These are phyloP conservation scores for Hesperophylax magnus DNA, from an alignment of 1,140 invertebrate species.

Conservation along the genomic window DNA sequence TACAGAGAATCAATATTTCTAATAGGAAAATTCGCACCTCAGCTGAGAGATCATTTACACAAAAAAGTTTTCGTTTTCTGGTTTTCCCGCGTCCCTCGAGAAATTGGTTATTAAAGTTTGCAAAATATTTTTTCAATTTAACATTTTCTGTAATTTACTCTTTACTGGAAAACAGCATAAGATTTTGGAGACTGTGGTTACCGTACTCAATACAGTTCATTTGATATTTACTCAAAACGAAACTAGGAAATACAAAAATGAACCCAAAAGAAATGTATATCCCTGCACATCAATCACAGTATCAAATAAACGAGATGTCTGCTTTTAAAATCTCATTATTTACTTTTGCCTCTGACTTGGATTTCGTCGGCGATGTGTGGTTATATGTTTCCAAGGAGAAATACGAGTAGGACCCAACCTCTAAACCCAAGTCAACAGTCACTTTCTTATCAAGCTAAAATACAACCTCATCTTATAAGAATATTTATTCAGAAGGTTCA, in stretches of 20 bases:
- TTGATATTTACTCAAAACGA: conserved; percentile 24
- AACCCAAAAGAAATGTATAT: conserved; percentile 24
- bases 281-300: conserved; percentile 31
- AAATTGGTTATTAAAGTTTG: too few relatives aligned
- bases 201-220: not conserved
- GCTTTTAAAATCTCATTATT: conserved; percentile 37
- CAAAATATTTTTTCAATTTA: not conserved
- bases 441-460: too few relatives aligned
- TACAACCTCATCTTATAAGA: too few relatives aligned
- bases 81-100: too few relatives aligned
- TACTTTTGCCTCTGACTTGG: not conserved
- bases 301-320: conserved; percentile 33
- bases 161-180: not conserved
- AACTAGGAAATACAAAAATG: conserved; percentile 20
- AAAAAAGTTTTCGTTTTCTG: too few relatives aligned
- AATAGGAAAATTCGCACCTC: too few relatives aligned
- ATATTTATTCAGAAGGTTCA: too few relatives aligned
- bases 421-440: too few relatives aligned
- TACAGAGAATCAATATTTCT: too few relatives aligned
- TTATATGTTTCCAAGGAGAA: too few relatives aligned
- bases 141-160: not conserved
- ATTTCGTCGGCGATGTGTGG: too few relatives aligned
- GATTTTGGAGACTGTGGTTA: not conserved
- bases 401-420: not conserved
- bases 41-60: too few relatives aligned